These are phyloP conservation scores for Propsilocerus akamusi DNA, from an alignment of 1,140 invertebrate species.

Conservation along the genomic window DNA sequence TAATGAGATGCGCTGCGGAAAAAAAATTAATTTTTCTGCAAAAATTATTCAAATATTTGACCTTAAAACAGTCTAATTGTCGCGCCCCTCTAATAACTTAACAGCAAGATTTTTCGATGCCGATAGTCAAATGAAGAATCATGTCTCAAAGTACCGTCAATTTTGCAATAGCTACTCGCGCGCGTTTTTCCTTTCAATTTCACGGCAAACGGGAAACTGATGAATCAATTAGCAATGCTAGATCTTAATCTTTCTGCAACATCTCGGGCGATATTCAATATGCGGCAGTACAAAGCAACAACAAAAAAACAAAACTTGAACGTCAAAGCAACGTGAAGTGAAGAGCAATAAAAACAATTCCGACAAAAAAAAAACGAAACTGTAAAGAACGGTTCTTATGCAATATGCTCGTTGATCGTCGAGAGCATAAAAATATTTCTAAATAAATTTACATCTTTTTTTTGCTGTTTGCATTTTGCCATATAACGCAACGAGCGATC, in stretches of 20 bases:
- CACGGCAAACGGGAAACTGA: neutral
- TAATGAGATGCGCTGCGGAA: neutral
- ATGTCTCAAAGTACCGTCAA: too few species aligned
- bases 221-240: neutral
- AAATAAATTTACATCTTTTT: neutral
- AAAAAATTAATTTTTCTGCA: neutral
- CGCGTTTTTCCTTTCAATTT: conserved; percentile 3
- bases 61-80: neutral
- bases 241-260: neutral
- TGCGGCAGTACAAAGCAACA: neutral
- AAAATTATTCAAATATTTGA: neutral
- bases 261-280: neutral
- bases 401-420: neutral
- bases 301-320: neutral
- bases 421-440: neutral
- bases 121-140: neutral
- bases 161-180: too few species aligned
- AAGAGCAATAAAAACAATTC: too few species aligned
- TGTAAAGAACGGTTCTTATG: conserved; percentile 2
- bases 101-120: neutral
- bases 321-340: neutral
- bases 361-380: neutral
- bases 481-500: neutral
- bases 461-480: neutral
- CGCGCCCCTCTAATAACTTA: neutral